These are phyloP conservation scores for Tachypleus tridentatus DNA, from an alignment of 1,140 invertebrate genomes.

Conservation along the genomic window DNA sequence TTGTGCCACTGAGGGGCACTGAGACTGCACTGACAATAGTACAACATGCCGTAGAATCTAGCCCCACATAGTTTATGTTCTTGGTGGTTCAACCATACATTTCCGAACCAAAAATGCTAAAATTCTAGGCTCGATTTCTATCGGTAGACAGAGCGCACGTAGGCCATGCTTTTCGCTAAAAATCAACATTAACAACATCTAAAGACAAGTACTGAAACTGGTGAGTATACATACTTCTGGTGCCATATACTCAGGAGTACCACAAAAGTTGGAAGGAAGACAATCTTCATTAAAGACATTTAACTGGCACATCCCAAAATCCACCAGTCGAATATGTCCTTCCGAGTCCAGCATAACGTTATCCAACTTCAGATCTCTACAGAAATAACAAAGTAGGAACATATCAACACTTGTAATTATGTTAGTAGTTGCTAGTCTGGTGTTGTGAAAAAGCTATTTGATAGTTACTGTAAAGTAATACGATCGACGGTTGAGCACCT, in stretches of 20 bases:
- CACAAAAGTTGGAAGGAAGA: constrained; percentile 88
- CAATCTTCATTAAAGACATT: constrained; percentile 83
- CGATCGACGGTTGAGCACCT: too few relatives aligned
- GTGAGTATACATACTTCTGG: constrained; percentile 18
- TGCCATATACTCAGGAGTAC: constrained; percentile 68
- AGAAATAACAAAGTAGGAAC: background rate
- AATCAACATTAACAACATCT: too few relatives aligned
- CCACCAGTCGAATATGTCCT: constrained; percentile 94
- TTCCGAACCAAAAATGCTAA: too few relatives aligned
- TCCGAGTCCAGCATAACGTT: constrained; percentile 95
- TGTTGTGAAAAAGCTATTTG: background rate
- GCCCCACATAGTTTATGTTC: too few relatives aligned
- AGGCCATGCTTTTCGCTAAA: too few relatives aligned
- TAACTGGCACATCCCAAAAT: constrained; percentile 99
- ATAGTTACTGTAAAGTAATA: too few relatives aligned
- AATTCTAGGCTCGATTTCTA: too few relatives aligned
- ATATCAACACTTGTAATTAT: background rate
- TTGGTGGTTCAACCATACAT: too few relatives aligned
- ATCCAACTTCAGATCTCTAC: constrained; percentile 89
- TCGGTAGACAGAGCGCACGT: too few relatives aligned
- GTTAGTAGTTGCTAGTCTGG: background rate
- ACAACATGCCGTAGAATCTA: too few relatives aligned
- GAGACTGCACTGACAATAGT: too few relatives aligned
- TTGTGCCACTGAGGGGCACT: too few relatives aligned
- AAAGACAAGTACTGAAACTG: background rate